Percentiles rank a stretch among this genome's conserved stretches.
Evolutionary conservation across 2,888 invertebrate species (phyloP).

Genomic region (Patella depressa): DNA sequence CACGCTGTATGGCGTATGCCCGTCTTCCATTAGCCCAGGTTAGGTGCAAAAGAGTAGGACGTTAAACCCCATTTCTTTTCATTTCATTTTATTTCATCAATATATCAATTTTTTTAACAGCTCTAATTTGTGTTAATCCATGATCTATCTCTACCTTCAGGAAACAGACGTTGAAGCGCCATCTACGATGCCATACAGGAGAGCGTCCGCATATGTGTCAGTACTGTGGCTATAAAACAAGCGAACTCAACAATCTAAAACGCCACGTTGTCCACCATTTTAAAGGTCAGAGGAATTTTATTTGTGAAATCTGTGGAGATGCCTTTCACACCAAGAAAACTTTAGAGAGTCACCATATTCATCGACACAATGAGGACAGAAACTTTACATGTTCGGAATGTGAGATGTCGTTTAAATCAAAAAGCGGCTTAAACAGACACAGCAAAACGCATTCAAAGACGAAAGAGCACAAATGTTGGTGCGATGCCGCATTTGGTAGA

Average conservation of each 20-base stretch:
- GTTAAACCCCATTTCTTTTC: too few relatives aligned
- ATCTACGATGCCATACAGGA: constrained; percentile 60
- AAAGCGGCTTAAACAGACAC: constrained; percentile 51
- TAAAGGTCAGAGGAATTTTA: constrained; percentile 61
- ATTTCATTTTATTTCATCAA: too few relatives aligned
- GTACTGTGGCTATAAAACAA: constrained; percentile 67
- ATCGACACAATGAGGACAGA: constrained; percentile 67
- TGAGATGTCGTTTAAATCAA: constrained; percentile 57
- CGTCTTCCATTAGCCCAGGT: too few relatives aligned
- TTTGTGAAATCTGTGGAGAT: constrained; percentile 70
- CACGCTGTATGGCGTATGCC: too few relatives aligned
- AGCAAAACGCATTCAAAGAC: constrained; percentile 45
- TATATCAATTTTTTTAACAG: too few relatives aligned
- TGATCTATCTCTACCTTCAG: constrained; percentile 36
- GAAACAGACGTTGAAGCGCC: constrained; percentile 60
- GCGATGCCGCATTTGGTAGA: constrained; percentile 53
- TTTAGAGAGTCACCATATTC: constrained; percentile 68
- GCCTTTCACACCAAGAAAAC: constrained; percentile 69
- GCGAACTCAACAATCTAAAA: constrained; percentile 65
- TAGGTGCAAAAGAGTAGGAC: too few relatives aligned
- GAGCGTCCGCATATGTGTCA: constrained; percentile 59
- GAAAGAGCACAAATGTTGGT: constrained; percentile 53
- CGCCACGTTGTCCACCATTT: constrained; percentile 67
- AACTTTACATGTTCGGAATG: constrained; percentile 62
- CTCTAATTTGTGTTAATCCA: too few relatives aligned